phyloP scores from a whole-genome alignment of 2,113 vertebrate species.

The Terrapene triunguis region DNA sequence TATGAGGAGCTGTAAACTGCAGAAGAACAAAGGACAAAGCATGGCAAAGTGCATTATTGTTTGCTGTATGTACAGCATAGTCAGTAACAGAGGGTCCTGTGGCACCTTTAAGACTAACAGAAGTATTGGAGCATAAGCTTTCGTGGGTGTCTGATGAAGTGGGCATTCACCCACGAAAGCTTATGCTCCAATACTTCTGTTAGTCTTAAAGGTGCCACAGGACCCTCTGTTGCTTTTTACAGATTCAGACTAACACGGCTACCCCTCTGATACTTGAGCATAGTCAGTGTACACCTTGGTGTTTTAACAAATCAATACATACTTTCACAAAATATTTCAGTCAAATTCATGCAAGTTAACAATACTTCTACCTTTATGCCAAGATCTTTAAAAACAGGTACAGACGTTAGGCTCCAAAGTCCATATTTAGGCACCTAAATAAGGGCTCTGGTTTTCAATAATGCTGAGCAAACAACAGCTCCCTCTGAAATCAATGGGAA shows the following conservation, averaged over 20 bases:
- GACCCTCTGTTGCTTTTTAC: too few species aligned
- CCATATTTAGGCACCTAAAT: background rate
- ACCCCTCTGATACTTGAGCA: background rate
- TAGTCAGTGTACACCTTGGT: background rate
- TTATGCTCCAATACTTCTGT: too few species aligned
- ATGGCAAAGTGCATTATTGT: background rate
- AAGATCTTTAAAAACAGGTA: slow-evolving; percentile 34
- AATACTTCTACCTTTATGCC: slow-evolving; percentile 2
- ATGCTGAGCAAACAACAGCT: background rate
- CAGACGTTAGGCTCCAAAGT: background rate
- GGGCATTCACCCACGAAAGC: too few species aligned
- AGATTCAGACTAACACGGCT: too few species aligned
- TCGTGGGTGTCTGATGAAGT: too few species aligned
- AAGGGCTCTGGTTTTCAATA: background rate
- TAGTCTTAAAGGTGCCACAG: too few species aligned
- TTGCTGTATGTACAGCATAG: background rate
- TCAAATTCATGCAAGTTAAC: background rate
- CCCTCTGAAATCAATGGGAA: background rate
- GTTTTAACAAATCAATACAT: background rate
- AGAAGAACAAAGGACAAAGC: slow-evolving; percentile 11
- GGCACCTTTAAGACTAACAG: too few species aligned
- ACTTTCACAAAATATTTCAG: background rate
- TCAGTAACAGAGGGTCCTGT: background rate
- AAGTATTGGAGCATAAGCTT: too few species aligned
- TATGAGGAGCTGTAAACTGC: background rate